These are phyloP conservation scores for Chrysomela aeneicollis DNA, from an alignment of 2,888 invertebrate species.

Conservation along the genomic window DNA sequence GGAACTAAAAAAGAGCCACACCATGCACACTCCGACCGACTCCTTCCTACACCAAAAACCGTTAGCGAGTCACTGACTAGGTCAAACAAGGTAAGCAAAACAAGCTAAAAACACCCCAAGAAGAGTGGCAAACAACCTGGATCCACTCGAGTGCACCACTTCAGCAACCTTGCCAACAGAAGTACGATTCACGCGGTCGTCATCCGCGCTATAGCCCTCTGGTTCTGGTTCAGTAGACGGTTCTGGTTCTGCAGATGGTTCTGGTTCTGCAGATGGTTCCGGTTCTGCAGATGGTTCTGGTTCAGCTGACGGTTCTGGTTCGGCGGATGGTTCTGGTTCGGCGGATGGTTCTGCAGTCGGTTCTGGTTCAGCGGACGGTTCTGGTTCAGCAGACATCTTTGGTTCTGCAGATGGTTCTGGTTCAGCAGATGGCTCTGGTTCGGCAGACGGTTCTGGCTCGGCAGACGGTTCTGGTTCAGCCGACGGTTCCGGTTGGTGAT, in stretches of 20 bases:
- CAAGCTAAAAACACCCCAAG: conserved; percentile 27
- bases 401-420: conserved; percentile 21
- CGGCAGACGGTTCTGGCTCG: conserved; percentile 28
- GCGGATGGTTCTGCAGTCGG: conserved; percentile 18
- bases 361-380: conserved; percentile 14
- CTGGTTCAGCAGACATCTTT: conserved; percentile 5
- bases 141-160: conserved; percentile 16
- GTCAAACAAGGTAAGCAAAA: conserved; percentile 26
- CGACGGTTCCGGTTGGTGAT: neutral
- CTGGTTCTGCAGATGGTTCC: conserved; percentile 1
- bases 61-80: too few species aligned
- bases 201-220: too few species aligned
- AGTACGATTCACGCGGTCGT: conserved; percentile 12
- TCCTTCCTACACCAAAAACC: too few species aligned
- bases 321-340: conserved; percentile 10
- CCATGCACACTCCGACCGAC: too few species aligned
- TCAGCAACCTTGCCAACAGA: conserved; percentile 6
- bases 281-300: conserved; percentile 10
- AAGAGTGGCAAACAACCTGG: conserved; percentile 9
- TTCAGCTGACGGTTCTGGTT: neutral
- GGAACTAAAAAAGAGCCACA: too few species aligned
- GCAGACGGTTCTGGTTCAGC: conserved; percentile 21
- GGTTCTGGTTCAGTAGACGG: conserved; percentile 31
- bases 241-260: conserved; percentile 24
- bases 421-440: conserved; percentile 29